Base-by-base conservation (phyloP, 2,888 invertebrate species). In the Pseudococcus viburni region DNA sequence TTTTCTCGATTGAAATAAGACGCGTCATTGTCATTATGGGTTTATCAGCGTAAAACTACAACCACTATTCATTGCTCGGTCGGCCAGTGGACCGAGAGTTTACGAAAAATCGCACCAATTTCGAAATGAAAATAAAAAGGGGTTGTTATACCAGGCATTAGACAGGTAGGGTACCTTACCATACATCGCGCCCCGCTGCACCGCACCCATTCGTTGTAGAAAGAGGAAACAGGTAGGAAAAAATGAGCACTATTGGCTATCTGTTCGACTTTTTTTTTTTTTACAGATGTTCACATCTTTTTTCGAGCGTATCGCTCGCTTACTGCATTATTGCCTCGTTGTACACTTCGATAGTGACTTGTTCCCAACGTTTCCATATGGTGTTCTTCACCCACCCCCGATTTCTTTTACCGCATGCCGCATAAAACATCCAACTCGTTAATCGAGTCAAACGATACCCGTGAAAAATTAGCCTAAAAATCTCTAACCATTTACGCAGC, bases 151-250 rank as follows among this genome's bases (percentile, higher is more conserved):
- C 64, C 3, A 33, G 26, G 26, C 26, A 33, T 3, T 33, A 11
- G 22, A 42, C 77, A 77, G 26, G 64, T 19, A n/a, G 64, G 19
- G 73, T 42, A 15, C 4, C 4, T 6, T 51, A 51, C 15, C 4
- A 0, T 51, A 51, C 51, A 33, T 33, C 51, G 51, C 15, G 4
- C 51, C 51, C 11, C 15, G 11, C 51, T 12, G 15, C 12, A 51
- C 42, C 42, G 42, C 51, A 51, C 51, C 51, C 11, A 12, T 11
- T 51, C 51, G 51, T 51, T 11, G n/a, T 55, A 55, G n/a, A 55
- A 15, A 77, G 77, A 84, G 87, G 87, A 87, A 87, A 77, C 87
- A 87, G 87, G 87, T 87, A 87, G 77, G 55, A 80, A 80, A 80
- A 87, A 80, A 87, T 46, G 22, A 87, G 73, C 77, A 87, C 77